phyloP scores from a whole-genome alignment of 53 echinoderm and acorn worm species.

The Mesocentrotus franciscanus region DNA sequence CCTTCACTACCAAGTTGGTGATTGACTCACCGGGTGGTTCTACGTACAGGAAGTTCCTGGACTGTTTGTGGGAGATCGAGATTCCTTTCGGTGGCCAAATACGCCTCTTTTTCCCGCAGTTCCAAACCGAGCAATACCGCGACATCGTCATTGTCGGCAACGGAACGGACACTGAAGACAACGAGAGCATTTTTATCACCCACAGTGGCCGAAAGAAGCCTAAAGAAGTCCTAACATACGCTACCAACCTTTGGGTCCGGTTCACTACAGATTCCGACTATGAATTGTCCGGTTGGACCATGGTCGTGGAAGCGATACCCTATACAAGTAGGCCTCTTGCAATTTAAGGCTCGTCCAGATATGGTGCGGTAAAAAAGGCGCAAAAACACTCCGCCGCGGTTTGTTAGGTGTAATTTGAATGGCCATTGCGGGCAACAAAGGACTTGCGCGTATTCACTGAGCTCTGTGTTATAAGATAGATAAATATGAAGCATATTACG shows the following conservation, averaged over 20 bases:
- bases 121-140: conserved; percentile 81
- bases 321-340: conserved; percentile 63
- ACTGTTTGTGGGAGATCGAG: conserved; percentile 80
- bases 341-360: too few species aligned
- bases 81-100: conserved; percentile 80
- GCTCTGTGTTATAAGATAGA: too few species aligned
- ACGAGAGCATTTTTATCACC: conserved; percentile 57
- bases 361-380: too few species aligned
- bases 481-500: too few species aligned
- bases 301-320: conserved; percentile 74
- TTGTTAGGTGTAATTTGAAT: too few species aligned
- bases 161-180: conserved; percentile 79
- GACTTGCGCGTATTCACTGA: too few species aligned
- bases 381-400: too few species aligned
- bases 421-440: too few species aligned
- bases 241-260: conserved; percentile 79
- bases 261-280: conserved; percentile 80
- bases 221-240: conserved; percentile 62
- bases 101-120: conserved; percentile 74
- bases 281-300: conserved; percentile 72
- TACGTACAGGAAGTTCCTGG: conserved; percentile 74
- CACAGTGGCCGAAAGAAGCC: conserved; percentile 75
- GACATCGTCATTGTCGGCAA: conserved; percentile 84
- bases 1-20: conserved; percentile 74
- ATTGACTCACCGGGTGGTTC: conserved; percentile 73